phyloP scores from a whole-genome alignment of 2,113 vertebrate species.

The Varanus komodoensis region DNA sequence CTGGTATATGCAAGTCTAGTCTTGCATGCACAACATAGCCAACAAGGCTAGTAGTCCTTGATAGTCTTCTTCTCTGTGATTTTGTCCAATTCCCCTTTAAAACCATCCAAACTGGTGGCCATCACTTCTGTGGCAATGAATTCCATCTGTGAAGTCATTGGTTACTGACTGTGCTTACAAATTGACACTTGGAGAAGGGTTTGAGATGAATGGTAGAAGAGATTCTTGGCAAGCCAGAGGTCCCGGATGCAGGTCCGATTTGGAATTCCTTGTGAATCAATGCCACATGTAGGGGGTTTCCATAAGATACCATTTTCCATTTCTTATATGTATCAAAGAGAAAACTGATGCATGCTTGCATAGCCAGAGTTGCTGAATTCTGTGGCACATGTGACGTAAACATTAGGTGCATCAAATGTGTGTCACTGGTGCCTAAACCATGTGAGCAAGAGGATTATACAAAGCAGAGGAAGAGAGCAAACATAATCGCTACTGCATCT shows the following conservation, averaged over 20 bases:
- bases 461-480: background rate
- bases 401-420: background rate
- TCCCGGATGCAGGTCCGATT: background rate
- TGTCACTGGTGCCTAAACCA: background rate
- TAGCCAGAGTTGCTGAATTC: background rate
- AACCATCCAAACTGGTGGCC: no score
- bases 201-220: background rate
- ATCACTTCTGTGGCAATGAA: no score
- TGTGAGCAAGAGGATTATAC: background rate
- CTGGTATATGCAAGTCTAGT: no score
- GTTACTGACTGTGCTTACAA: background rate
- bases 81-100: no score
- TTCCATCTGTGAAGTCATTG: background rate
- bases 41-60: no score
- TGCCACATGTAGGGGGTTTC: background rate
- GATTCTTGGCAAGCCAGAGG: background rate
- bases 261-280: background rate
- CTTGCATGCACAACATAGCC: no score
- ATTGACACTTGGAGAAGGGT: no score
- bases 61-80: no score
- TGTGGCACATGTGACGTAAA: background rate
- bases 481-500: conserved; percentile 10
- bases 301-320: background rate
- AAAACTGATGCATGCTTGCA: background rate
- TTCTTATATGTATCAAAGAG: background rate